Evolutionary conservation across 1,140 invertebrate species (phyloP), one percentile per base, ranked within the genome.

Genomic region (Popillia japonica): DNA sequence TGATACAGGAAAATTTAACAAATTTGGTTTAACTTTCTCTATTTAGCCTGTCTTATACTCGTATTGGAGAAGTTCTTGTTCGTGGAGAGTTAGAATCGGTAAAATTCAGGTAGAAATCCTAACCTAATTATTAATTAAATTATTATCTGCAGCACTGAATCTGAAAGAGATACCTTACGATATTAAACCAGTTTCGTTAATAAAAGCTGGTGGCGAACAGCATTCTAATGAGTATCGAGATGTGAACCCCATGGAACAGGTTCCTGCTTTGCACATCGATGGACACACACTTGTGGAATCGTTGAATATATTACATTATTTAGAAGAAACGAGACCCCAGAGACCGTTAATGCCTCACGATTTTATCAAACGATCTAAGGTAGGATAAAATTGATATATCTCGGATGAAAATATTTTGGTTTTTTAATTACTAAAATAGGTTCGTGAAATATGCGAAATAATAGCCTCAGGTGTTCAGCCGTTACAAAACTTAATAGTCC

Each of bases 91-190:
- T 17, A 88, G 96, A 86, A 96, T 96, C 83, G 95, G 92, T 93
- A 86, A 89, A 84, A 84, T 41, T 55, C 72, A 61, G 11, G 79
- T 79, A 8, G 61, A 59, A 81, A 59, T 78, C 17, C 48, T 75
- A 78, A 9, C 4, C 10, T n/a, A n/a, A n/a, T n/a, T n/a, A n/a
- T n/a, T n/a, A n/a, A n/a, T n/a, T n/a, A n/a, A 17, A 61, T 80
- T 77, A 82, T 64, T 64, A 11, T 64, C 22, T 7, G n/a, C 61
- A 64, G 61, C 96, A 61, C 89, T 99, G 59, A 96, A 96, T 81
- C 88, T 97, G 40, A 99, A 99, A 88, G 95, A 96, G 86, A 96
- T 99, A 84, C 95, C 96, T 7, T 99, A 98, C 87, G 97, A 99
- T 81, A 96, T 96, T 84, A 94, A 94, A 85, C 91, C 96, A 40